phyloP scores from a whole-genome alignment of 2,888 invertebrate species.

The Cerastis leucographa region DNA sequence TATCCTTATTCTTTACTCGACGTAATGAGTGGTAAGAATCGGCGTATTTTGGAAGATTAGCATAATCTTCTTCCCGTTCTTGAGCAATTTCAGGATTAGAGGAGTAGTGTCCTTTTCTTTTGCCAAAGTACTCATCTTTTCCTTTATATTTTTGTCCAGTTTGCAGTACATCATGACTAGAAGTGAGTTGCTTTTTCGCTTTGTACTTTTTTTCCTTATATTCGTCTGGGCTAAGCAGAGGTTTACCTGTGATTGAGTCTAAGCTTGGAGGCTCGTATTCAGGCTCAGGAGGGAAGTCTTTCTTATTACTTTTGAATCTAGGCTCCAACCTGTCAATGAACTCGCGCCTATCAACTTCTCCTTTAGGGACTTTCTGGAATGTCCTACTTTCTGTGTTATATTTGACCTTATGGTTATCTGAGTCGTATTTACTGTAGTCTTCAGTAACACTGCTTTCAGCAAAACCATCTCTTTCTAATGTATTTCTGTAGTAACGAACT shows the following conservation, averaged over 20 bases:
- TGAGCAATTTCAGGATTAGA: conserved; percentile 92
- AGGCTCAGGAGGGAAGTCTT: conserved; percentile 87
- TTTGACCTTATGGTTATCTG: conserved; percentile 85
- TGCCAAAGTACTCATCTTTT: conserved; percentile 86
- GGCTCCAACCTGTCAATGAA: conserved; percentile 82
- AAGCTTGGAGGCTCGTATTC: conserved; percentile 93
- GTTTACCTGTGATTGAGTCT: conserved; percentile 90
- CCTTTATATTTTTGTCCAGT: conserved; percentile 86
- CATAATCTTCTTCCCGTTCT: conserved; percentile 87
- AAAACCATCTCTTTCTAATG: conserved; percentile 90
- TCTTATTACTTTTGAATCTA: conserved; percentile 79
- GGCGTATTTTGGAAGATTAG: conserved; percentile 85
- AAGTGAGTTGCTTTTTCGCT: conserved; percentile 85
- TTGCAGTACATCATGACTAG: conserved; percentile 88
- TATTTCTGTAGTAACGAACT: conserved; percentile 90
- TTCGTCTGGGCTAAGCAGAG: conserved; percentile 91
- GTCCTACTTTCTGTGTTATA: conserved; percentile 85
- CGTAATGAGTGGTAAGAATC: conserved; percentile 91
- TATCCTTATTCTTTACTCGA: conserved; percentile 90
- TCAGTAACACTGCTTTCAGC: conserved; percentile 89
- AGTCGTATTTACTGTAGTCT: conserved; percentile 88
- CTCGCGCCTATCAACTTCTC: conserved; percentile 83
- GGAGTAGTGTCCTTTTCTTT: conserved; percentile 90
- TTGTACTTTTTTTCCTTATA: conserved; percentile 89
- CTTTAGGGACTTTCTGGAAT: conserved; percentile 81